Evolutionary conservation across 2,113 vertebrate species (phyloP).

Genomic region (Labeo rohita): DNA sequence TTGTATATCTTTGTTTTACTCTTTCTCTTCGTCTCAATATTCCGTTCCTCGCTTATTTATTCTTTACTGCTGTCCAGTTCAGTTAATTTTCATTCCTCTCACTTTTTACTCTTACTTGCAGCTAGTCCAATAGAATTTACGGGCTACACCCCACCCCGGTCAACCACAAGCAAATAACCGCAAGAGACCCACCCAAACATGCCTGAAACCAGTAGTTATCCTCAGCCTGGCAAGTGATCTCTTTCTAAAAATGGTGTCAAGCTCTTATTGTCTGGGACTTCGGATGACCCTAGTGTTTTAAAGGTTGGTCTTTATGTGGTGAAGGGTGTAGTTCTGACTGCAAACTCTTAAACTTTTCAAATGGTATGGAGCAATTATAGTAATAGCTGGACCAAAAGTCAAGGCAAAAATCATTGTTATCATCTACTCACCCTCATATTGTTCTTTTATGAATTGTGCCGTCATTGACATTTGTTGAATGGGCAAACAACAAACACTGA

Average conservation of each 20-base stretch:
- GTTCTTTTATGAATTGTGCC: neutral
- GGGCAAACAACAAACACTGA: neutral
- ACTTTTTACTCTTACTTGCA: conserved; percentile 36
- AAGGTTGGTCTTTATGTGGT: conserved; percentile 8
- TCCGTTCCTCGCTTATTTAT: neutral
- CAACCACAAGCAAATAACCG: conserved; percentile 66
- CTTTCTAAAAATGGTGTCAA: conserved; percentile 47
- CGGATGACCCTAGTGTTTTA: neutral
- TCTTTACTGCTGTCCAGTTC: conserved; percentile 14
- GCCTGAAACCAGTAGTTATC: conserved; percentile 68
- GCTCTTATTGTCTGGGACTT: conserved; percentile 36
- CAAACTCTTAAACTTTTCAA: neutral
- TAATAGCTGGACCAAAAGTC: neutral
- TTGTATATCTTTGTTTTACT: neutral
- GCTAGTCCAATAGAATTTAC: conserved; percentile 62
- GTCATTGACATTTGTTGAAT: neutral
- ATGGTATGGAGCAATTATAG: neutral
- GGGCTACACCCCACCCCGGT: conserved; percentile 68
- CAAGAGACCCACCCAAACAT: conserved; percentile 75
- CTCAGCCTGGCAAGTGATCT: conserved; percentile 69
- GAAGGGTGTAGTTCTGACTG: neutral
- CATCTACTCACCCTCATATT: neutral
- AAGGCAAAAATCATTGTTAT: neutral
- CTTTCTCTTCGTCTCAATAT: neutral
- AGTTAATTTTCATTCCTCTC: conserved; percentile 6